These are phyloP conservation scores for Nothobranchius kuhntae DNA, from an alignment of 2,113 vertebrate species.

Conservation along the genomic window DNA sequence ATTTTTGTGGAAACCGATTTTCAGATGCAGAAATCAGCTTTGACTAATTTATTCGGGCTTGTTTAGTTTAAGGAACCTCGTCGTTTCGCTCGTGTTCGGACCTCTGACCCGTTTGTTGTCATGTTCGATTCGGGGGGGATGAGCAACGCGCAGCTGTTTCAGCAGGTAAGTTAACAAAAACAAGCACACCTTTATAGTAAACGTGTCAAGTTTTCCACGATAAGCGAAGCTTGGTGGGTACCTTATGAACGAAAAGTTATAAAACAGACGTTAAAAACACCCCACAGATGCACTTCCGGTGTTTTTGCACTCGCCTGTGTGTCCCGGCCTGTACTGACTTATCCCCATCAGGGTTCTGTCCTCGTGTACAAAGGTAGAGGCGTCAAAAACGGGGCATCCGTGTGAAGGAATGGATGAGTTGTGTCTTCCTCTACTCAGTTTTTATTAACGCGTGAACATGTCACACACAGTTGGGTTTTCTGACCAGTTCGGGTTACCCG, in stretches of 20 bases:
- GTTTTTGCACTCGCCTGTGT: not conserved
- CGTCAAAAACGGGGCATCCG: too few relatives aligned
- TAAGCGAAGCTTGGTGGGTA: not conserved
- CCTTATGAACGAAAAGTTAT: too few relatives aligned
- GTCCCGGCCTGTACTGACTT: too few relatives aligned
- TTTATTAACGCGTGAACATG: too few relatives aligned
- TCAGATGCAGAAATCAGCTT: rapidly evolving
- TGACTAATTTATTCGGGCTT: rapidly evolving
- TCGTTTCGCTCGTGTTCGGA: not conserved
- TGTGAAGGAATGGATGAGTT: too few relatives aligned
- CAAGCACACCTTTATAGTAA: not conserved
- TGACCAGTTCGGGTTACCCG: too few relatives aligned
- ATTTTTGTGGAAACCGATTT: not conserved
- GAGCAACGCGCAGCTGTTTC: conserved; percentile 53
- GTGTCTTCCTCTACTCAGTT: too few relatives aligned
- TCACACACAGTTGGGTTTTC: too few relatives aligned
- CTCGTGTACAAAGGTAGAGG: too few relatives aligned
- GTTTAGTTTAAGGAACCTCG: rapidly evolving
- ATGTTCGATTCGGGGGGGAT: conserved; percentile 59
- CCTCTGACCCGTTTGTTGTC: not conserved
- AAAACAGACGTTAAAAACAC: too few relatives aligned
- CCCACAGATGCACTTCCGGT: not conserved
- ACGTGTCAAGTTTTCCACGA: not conserved
- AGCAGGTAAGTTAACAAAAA: conserved; percentile 51
- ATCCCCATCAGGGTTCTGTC: too few relatives aligned